phyloP scores from a whole-genome alignment of 2,113 vertebrate genomes.

The Heloderma charlesbogerti region DNA sequence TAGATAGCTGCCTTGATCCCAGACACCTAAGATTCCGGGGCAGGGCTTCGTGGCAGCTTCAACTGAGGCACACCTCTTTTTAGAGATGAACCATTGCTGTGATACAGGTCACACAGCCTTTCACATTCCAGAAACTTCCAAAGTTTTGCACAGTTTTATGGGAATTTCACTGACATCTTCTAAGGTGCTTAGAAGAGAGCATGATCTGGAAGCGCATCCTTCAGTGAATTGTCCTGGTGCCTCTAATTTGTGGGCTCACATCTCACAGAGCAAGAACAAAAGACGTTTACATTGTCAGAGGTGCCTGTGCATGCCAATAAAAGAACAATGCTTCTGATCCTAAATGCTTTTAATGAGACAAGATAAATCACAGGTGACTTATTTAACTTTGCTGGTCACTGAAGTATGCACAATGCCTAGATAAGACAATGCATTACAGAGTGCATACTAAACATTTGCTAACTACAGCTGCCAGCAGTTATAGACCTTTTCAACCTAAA shows the following conservation, averaged over 20 bases:
- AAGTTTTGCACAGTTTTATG: neutral
- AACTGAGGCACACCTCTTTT: neutral
- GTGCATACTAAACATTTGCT: neutral
- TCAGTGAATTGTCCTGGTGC: neutral
- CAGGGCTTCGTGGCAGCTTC: neutral
- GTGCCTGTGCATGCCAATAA: neutral
- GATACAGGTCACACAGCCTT: neutral
- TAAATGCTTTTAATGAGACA: constrained; percentile 26
- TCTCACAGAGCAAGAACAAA: constrained; percentile 6
- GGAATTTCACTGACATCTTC: neutral
- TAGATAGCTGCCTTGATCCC: neutral
- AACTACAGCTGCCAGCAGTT: constrained; percentile 15
- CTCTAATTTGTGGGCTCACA: neutral
- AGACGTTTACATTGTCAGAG: neutral
- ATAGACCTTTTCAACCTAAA: neutral
- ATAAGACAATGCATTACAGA: neutral
- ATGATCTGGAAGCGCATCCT: neutral
- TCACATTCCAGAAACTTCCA: neutral
- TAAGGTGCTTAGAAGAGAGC: neutral
- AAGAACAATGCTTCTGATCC: neutral
- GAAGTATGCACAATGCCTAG: constrained; percentile 25
- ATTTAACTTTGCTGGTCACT: constrained; percentile 9
- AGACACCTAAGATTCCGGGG: neutral
- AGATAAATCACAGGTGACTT: constrained; percentile 35
- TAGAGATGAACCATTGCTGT: neutral